Conservation (phyloP, 2,888 invertebrate genomes). For the Sarcophaga carnaria region DNA sequence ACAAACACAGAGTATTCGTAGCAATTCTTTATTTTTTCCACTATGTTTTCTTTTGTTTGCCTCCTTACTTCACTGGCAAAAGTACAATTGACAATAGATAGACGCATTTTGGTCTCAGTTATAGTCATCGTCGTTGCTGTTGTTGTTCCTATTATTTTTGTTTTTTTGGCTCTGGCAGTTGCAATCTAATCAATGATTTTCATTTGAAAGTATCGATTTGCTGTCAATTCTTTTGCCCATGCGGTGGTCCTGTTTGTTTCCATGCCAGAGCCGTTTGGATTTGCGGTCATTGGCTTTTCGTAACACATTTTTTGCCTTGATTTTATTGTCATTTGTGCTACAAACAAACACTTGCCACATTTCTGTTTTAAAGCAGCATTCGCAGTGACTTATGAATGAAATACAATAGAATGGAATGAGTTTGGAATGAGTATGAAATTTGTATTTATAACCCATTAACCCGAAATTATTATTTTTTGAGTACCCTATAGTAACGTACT, state of each 20-base stretch:
- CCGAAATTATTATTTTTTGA: no score
- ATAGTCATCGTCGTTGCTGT: background rate
- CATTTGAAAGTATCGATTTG: constrained; percentile 47
- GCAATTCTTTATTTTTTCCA: background rate
- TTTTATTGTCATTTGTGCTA: constrained; percentile 13
- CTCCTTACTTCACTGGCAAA: background rate
- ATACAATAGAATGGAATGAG: background rate
- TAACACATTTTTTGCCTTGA: constrained; percentile 11
- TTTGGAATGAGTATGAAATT: background rate
- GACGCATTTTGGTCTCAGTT: background rate
- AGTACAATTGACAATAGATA: background rate
- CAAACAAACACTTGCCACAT: constrained; percentile 38
- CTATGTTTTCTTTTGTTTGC: background rate
- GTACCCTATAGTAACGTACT: no score
- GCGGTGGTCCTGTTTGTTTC: constrained; percentile 27
- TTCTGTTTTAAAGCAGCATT: constrained; percentile 11
- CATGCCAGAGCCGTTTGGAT: background rate
- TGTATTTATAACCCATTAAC: background rate
- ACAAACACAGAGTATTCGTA: background rate
- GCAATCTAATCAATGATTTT: constrained; percentile 16
- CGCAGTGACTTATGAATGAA: background rate
- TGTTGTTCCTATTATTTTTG: constrained; percentile 26
- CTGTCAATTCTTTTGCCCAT: background rate
- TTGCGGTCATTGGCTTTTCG: constrained; percentile 52
- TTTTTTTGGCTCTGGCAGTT: background rate